Evolutionary conservation across 2,797 vertebrate genomes (phyloP).

Genomic region (Coregonus suidteri): DNA sequence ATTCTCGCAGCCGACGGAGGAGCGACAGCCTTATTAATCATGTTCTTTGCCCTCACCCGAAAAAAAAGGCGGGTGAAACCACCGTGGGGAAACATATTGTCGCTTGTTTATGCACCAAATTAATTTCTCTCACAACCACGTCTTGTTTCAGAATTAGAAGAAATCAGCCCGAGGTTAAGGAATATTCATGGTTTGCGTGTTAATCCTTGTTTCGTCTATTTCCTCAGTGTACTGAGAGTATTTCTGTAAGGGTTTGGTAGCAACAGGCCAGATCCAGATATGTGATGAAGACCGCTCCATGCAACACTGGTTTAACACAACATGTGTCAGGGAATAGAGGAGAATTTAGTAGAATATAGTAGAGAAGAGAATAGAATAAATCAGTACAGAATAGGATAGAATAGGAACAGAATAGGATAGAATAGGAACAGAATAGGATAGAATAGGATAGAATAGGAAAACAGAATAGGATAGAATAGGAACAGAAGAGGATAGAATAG

Average conservation of each 20-base stretch:
- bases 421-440: neutral
- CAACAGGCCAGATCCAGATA: neutral
- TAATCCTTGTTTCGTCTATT: neutral
- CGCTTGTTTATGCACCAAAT: constrained; percentile 66
- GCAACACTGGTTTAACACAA: too few species aligned
- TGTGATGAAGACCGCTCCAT: neutral
- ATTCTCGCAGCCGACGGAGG: constrained; percentile 59
- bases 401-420: neutral
- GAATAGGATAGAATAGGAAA: too few species aligned
- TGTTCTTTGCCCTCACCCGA: constrained; percentile 40
- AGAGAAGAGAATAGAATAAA: too few species aligned
- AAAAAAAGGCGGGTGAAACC: constrained; percentile 43
- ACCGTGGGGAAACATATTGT: constrained; percentile 59
- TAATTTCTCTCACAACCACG: constrained; percentile 65
- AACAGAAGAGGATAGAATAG: too few species aligned
- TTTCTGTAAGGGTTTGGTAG: neutral
- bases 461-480: too few species aligned
- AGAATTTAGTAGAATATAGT: too few species aligned
- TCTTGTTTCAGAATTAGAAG: constrained; percentile 67
- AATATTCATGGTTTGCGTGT: constrained; percentile 11
- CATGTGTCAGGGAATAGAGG: too few species aligned
- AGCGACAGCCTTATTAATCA: constrained; percentile 66
- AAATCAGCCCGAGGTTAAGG: constrained; percentile 57
- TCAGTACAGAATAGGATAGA: too few species aligned
- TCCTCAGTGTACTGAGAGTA: neutral